phyloP scores from a whole-genome alignment of 2,888 invertebrate species.

The Odontothrips loti region DNA sequence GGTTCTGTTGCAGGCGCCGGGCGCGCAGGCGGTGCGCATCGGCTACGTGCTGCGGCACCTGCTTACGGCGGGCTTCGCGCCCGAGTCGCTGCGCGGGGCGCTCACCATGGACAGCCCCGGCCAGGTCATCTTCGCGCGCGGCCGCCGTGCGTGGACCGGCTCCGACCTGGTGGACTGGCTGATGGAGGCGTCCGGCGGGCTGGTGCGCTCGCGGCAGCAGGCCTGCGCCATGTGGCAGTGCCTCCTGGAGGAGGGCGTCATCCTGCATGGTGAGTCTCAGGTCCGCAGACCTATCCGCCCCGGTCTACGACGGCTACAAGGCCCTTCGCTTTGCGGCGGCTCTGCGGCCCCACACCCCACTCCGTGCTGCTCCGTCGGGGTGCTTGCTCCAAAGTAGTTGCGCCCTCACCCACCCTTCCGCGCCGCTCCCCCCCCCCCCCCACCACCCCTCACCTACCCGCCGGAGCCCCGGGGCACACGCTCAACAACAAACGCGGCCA shows the following conservation, averaged over 20 bases:
- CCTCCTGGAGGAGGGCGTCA: conserved; percentile 71
- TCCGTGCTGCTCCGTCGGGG: conserved; percentile 28
- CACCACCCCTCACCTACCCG: neutral
- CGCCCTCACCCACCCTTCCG: neutral
- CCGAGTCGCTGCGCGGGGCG: conserved; percentile 53
- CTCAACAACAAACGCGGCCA: neutral
- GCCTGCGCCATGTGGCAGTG: conserved; percentile 82
- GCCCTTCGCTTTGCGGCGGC: no score
- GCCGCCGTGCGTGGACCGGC: conserved; percentile 62
- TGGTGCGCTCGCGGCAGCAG: conserved; percentile 56
- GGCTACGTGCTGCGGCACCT: conserved; percentile 66
- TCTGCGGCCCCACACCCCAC: neutral
- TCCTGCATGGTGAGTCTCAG: conserved; percentile 62
- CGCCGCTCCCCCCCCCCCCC: neutral
- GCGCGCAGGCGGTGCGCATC: conserved; percentile 61
- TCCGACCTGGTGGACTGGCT: conserved; percentile 80
- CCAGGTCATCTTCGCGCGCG: conserved; percentile 50
- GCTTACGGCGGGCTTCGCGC: conserved; percentile 55
- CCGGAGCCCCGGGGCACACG: neutral
- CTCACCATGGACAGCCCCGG: conserved; percentile 51
- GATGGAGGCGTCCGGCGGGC: conserved; percentile 59
- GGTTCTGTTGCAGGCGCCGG: conserved; percentile 51
- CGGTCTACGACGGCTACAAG: no score
- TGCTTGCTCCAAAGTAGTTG: no score
- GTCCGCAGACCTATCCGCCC: no score